A percentile compares a stretch with the other conserved stretches of the same genome.
Conservation (phyloP, 2,113 vertebrate genomes). For the Eira barbara region DNA sequence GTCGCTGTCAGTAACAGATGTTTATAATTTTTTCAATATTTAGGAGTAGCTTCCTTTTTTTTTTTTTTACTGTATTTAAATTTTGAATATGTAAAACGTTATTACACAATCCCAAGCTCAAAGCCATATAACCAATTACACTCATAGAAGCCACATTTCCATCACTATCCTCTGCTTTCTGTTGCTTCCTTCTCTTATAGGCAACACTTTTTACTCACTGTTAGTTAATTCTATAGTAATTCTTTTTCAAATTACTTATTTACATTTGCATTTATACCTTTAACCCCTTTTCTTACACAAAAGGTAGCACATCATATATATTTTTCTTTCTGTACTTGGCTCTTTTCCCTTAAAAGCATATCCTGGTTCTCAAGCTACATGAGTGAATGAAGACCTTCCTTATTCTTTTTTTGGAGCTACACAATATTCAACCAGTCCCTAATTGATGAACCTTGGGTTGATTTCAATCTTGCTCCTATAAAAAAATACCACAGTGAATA, state of each 20-base stretch:
- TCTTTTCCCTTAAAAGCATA: not conserved
- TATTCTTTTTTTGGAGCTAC: not conserved
- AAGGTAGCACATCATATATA: not conserved
- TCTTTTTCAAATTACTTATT: slow-evolving; percentile 12
- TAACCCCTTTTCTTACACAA: not conserved
- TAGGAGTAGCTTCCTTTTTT: slow-evolving; percentile 35
- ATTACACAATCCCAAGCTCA: not conserved
- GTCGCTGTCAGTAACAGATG: slow-evolving; percentile 49
- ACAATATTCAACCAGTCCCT: not conserved
- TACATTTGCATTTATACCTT: not conserved
- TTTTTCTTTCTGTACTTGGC: not conserved
- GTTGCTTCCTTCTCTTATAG: not conserved
- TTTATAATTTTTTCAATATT: slow-evolving; percentile 45
- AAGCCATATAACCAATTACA: not conserved
- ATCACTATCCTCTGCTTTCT: not conserved
- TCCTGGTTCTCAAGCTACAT: not conserved
- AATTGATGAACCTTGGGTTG: not conserved
- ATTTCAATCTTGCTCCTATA: slow-evolving; percentile 23
- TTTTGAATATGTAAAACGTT: slow-evolving; percentile 21
- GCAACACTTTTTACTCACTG: not conserved
- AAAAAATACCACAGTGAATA: slow-evolving; percentile 43
- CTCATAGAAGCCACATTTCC: not conserved
- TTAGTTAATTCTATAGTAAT: not conserved
- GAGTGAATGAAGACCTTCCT: not conserved
- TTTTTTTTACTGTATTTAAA: slow-evolving; percentile 22